Base-by-base conservation (phyloP, 2,888 invertebrate species). In the Leptothorax acervorum region DNA sequence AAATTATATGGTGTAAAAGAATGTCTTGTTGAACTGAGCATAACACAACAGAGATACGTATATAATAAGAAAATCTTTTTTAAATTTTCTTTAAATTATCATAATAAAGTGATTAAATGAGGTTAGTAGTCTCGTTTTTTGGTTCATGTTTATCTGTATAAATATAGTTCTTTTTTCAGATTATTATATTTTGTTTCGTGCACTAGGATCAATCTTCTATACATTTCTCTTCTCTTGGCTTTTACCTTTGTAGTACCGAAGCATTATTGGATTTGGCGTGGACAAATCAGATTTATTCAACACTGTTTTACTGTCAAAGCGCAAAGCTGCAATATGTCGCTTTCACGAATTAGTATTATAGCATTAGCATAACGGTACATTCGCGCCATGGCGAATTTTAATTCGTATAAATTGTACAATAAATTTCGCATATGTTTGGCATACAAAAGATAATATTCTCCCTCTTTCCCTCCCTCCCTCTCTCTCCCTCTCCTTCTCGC, bases 161-260 rank as follows among this genome's bases (percentile, higher is more conserved):
- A 45, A 31, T 48, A 66, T 0, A 45, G 3, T n/a, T 12, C 23
- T 74, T 39, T 55, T 39, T 28, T 31, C 2, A 3, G n/a, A n/a
- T 66, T n/a, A 4, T 6, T 60, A 28, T 8, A 60, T 73, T 28
- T 57, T 42, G 28, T 57, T 18, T 42, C 18, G 28, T 28, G 11
- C 5, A 4, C 28, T 28, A n/a, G 5, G 28, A 73, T 60, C 57
- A 45, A 15, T 31, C 28, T 31, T 60, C 12, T 45, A 3, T 31
- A 12, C 6, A 31, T 60, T 57, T 70, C n/a, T 70, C 51, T 60
- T 31, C n/a, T 57, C 11, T 42, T 45, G 12, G 8, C 42, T 45
- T 45, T 62, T 73, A 73, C 18, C 45, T 45, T 74, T 45, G 42
- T 60, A 74, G 12, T n/a, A 74, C 60, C 12, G 31, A 60, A 11